A percentile compares a stretch with the other conserved stretches of the same genome.
Evolutionary conservation across 2,888 invertebrate genomes (phyloP).

Genomic region (Lasioglossum leucozonium): DNA sequence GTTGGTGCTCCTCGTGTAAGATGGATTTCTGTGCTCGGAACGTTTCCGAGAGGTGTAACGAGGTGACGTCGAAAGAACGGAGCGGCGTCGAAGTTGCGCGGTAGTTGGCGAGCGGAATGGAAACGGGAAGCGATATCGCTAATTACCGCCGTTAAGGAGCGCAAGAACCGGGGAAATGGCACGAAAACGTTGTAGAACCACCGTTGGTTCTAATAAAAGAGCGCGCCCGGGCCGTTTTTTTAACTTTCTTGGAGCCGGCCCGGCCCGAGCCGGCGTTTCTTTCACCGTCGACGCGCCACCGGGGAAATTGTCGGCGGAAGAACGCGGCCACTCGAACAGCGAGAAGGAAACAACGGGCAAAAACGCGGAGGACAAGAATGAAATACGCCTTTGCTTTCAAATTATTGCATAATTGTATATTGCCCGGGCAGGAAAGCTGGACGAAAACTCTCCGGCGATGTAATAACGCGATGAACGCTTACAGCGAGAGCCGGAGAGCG

Average conservation of each 20-base stretch:
- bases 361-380: slow-evolving; percentile 62
- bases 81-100: slow-evolving; percentile 4
- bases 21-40: not conserved
- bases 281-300: not conserved
- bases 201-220: slow-evolving; percentile 34
- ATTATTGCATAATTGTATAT: slow-evolving; percentile 82
- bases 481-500: slow-evolving; percentile 66
- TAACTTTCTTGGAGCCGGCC: slow-evolving; percentile 27
- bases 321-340: slow-evolving; percentile 46
- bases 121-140: slow-evolving; percentile 46
- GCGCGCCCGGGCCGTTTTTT: slow-evolving; percentile 17
- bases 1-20: not conserved
- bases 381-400: slow-evolving; percentile 77
- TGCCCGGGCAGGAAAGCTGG: slow-evolving; percentile 76
- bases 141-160: slow-evolving; percentile 47
- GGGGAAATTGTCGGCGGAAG: slow-evolving; percentile 26
- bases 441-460: slow-evolving; percentile 69
- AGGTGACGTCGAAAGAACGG: not conserved
- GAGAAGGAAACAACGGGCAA: slow-evolving; percentile 46
- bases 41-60: not conserved
- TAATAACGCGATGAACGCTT: slow-evolving; percentile 78
- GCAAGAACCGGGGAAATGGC: slow-evolving; percentile 40
- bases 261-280: too few relatives aligned
- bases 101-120: slow-evolving; percentile 11
- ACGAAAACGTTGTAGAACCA: slow-evolving; percentile 49